phyloP scores from a whole-genome alignment of 2,888 invertebrate species.

The Orthonevra nobilis region DNA sequence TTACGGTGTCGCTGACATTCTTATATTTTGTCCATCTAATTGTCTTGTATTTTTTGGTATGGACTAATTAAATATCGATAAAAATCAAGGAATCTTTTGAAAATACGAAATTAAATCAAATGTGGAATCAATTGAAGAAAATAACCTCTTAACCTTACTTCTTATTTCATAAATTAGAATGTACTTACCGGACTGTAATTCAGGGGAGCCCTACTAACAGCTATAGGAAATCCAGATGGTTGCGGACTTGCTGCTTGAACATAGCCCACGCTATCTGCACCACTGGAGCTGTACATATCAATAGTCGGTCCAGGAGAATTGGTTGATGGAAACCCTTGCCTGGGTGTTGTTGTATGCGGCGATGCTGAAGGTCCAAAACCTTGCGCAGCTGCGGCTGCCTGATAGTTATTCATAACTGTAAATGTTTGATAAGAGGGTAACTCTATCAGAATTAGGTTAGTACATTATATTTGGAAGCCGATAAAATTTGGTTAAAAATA shows the following conservation, averaged over 20 bases:
- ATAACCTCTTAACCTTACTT: no score
- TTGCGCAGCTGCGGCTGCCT: conserved; percentile 90
- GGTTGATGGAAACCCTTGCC: conserved; percentile 92
- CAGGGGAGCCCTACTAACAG: conserved; percentile 95
- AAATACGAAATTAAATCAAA: no score
- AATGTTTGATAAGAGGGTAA: conserved; percentile 68
- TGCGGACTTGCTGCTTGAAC: conserved; percentile 98
- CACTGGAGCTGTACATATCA: conserved; percentile 95
- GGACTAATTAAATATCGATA: no score
- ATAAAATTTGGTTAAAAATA: conserved; percentile 16
- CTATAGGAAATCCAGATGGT: conserved; percentile 96
- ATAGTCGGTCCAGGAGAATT: conserved; percentile 95
- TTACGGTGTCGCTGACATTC: no score
- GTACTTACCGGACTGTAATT: conserved; percentile 94
- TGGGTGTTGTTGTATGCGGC: conserved; percentile 86
- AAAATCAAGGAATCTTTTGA: no score
- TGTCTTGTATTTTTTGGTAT: no score
- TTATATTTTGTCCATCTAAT: no score
- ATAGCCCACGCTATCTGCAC: conserved; percentile 93
- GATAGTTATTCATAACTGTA: conserved; percentile 98
- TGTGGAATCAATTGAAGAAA: no score
- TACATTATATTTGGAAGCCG: conserved; percentile 47
- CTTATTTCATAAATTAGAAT: no score
- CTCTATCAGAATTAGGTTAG: conserved; percentile 65
- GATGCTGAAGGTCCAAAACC: conserved; percentile 91